A percentile compares a stretch with the other conserved stretches of the same genome.
These are phyloP conservation scores for Theristus sp. DNA, from an alignment of 2,888 invertebrate genomes.

Conservation along the genomic window DNA sequence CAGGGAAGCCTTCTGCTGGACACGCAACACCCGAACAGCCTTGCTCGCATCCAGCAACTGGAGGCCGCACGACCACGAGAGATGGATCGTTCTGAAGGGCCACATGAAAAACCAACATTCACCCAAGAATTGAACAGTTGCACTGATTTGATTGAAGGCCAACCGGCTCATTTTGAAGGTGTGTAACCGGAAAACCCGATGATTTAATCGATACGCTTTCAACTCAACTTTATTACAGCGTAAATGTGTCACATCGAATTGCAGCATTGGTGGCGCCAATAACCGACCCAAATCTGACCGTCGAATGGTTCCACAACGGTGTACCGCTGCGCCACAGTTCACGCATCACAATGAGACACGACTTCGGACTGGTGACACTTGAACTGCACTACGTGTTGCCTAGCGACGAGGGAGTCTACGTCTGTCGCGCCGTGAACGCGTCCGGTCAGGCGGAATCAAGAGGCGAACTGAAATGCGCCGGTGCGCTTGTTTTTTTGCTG, in stretches of 20 bases:
- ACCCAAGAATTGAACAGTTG: conserved; percentile 57
- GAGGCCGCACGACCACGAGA: conserved; percentile 47
- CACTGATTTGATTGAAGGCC: conserved; percentile 64
- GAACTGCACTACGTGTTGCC: conserved; percentile 67
- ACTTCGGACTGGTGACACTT: conserved; percentile 84
- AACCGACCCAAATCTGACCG: conserved; percentile 86
- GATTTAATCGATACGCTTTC: too few species aligned
- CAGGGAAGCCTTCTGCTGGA: conserved; percentile 34
- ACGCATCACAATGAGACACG: conserved; percentile 60
- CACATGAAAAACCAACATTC: conserved; percentile 65
- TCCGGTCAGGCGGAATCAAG: conserved; percentile 40
- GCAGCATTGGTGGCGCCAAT: conserved; percentile 81
- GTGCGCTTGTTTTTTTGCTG: too few species aligned
- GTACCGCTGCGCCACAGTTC: conserved; percentile 50
- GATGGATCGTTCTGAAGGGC: conserved; percentile 45
- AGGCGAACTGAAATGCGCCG: neutral
- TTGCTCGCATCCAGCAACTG: conserved; percentile 72
- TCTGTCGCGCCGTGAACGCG: conserved; percentile 69
- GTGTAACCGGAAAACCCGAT: too few species aligned
- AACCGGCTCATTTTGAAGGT: conserved; percentile 74
- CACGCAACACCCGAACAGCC: conserved; percentile 71
- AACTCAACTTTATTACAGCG: too few species aligned
- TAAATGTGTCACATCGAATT: too few species aligned
- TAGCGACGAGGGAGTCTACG: conserved; percentile 66
- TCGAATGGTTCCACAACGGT: conserved; percentile 80